These are phyloP conservation scores for Burhinus oedicnemus DNA, from an alignment of 2,113 vertebrate species.

Conservation along the genomic window DNA sequence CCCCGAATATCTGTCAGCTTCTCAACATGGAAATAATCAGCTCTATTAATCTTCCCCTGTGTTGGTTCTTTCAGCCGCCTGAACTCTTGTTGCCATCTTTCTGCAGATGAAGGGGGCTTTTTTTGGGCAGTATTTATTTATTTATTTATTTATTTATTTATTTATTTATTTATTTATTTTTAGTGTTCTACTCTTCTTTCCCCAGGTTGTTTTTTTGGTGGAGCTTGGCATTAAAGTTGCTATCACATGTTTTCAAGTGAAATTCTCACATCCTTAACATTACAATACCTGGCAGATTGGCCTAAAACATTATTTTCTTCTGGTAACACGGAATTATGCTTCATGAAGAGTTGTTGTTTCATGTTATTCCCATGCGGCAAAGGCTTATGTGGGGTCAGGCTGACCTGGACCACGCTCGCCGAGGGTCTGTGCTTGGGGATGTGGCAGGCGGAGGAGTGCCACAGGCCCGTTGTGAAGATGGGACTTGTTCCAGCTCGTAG, in stretches of 20 bases:
- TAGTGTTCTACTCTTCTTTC: neutral
- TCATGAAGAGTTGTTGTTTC: neutral
- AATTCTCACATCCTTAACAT: neutral
- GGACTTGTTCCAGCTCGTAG: neutral
- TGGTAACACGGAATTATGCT: neutral
- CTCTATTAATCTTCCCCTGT: neutral
- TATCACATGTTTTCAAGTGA: neutral
- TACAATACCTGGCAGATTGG: neutral
- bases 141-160: neutral
- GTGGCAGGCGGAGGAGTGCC: no score
- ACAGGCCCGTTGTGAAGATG: neutral
- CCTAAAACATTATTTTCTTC: neutral
- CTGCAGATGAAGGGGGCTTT: neutral
- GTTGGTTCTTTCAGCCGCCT: neutral
- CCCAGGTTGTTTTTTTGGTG: neutral
- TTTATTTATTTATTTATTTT: neutral
- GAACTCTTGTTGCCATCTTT: neutral
- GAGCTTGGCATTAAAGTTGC: neutral
- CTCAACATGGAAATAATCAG: neutral
- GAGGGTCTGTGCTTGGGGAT: neutral
- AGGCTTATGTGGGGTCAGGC: accelerated
- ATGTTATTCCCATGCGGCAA: neutral
- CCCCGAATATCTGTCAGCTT: neutral
- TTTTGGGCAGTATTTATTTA: neutral
- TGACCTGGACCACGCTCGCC: accelerated